These are phyloP conservation scores for Petrophora chlorosata DNA, from an alignment of 2,888 invertebrate species.

Conservation along the genomic window DNA sequence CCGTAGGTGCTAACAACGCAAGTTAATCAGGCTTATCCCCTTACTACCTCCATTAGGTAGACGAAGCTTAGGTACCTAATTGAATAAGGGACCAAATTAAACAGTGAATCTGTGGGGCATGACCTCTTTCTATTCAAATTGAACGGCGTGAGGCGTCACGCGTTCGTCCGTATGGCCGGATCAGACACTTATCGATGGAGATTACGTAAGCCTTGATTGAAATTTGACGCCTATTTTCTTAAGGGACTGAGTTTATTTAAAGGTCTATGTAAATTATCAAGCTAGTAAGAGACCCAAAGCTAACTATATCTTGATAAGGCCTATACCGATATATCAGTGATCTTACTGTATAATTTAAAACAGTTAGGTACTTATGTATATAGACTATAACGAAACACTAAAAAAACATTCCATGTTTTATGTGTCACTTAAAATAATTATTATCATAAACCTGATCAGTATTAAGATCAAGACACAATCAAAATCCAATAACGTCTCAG, in stretches of 20 bases:
- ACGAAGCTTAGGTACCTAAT: conserved; percentile 75
- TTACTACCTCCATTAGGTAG: conserved; percentile 76
- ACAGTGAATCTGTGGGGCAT: conserved; percentile 57
- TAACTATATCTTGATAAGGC: no score
- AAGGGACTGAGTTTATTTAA: conserved; percentile 22
- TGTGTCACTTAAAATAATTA: no score
- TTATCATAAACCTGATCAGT: neutral
- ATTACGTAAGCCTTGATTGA: conserved; percentile 59
- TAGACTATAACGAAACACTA: no score
- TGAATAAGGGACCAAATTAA: conserved; percentile 81
- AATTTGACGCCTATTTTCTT: conserved; percentile 40
- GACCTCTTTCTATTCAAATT: conserved; percentile 82
- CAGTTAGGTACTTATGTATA: no score
- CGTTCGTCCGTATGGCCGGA: conserved; percentile 54
- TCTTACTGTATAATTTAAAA: no score
- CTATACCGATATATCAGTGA: no score
- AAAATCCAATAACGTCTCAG: conserved; percentile 36
- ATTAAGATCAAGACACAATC: conserved; percentile 12
- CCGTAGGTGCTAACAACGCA: conserved; percentile 68
- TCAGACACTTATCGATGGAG: conserved; percentile 60
- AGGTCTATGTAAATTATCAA: neutral
- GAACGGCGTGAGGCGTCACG: conserved; percentile 55
- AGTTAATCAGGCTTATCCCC: conserved; percentile 78
- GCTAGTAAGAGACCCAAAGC: neutral
- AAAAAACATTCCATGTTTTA: no score